phyloP scores from a whole-genome alignment of 2,113 vertebrate species.

The Cisticola juncidis region DNA sequence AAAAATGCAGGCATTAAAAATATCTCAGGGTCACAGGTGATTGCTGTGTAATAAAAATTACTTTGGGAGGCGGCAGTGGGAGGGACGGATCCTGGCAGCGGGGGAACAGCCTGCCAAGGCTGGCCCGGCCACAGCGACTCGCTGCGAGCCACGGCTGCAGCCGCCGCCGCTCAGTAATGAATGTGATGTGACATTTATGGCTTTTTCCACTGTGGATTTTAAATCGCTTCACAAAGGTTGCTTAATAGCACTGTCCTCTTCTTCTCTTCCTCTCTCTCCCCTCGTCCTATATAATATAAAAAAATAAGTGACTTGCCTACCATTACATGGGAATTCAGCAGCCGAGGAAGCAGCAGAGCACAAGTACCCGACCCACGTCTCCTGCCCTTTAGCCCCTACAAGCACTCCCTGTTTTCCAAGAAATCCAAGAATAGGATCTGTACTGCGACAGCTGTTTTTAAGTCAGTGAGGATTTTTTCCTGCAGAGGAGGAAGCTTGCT shows the following conservation, averaged over 20 bases:
- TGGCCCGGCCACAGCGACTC: neutral
- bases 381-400: neutral
- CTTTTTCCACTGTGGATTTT: conserved; percentile 38
- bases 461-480: neutral
- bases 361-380: neutral
- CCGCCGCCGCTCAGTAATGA: neutral
- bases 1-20: neutral
- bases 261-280: neutral
- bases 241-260: conserved; percentile 23
- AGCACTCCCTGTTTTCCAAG: conserved; percentile 12
- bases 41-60: neutral
- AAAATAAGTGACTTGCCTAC: neutral
- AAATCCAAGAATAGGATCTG: neutral
- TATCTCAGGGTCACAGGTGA: neutral
- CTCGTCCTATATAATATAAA: neutral
- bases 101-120: neutral
- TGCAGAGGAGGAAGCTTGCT: neutral
- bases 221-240: conserved; percentile 33
- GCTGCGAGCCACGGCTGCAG: neutral
- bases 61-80: neutral
- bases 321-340: neutral
- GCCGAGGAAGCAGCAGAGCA: neutral
- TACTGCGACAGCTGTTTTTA: neutral
- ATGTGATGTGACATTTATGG: conserved; percentile 32
- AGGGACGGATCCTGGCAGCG: neutral